Conservation (phyloP, 64 coral and sea anemone genomes). For the Pocillopora damicornis region DNA sequence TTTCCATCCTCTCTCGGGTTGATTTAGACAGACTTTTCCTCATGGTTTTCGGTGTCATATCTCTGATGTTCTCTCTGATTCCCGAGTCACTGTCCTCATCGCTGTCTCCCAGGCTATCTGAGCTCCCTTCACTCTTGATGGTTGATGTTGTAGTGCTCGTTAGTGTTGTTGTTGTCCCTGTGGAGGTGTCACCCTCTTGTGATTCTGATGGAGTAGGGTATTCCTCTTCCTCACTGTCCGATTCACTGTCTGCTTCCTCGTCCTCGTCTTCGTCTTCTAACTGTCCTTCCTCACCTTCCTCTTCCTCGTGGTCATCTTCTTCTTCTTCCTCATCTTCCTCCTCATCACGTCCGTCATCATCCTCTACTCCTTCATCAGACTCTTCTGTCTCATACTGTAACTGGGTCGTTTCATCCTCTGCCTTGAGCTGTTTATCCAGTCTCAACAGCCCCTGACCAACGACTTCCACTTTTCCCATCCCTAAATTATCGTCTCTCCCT, state of each 20-base stretch:
- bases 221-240: constrained; percentile 21
- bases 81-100: constrained; percentile 69
- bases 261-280: constrained; percentile 1
- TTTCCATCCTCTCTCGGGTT: constrained; percentile 91
- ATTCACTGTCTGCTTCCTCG: constrained; percentile 37
- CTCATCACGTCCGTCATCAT: constrained; percentile 15
- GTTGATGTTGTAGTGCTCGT: constrained; percentile 10
- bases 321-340: constrained; percentile 11
- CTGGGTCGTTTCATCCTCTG: constrained; percentile 6
- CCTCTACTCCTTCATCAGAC: constrained; percentile 55
- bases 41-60: constrained; percentile 83
- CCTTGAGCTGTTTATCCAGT: constrained; percentile 6
- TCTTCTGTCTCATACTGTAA: constrained; percentile 83
- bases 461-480: constrained; percentile 66
- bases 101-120: constrained; percentile 60
- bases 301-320: neutral
- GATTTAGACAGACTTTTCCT: constrained; percentile 96
- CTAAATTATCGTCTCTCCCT: neutral
- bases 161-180: constrained; percentile 4
- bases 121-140: constrained; percentile 46
- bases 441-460: constrained; percentile 69
- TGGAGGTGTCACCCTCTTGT: neutral
- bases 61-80: constrained; percentile 42
- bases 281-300: constrained; percentile 15
- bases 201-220: constrained; percentile 11